These are phyloP conservation scores for Clostera curtula DNA, from an alignment of 2,888 invertebrate genomes.

Conservation along the genomic window DNA sequence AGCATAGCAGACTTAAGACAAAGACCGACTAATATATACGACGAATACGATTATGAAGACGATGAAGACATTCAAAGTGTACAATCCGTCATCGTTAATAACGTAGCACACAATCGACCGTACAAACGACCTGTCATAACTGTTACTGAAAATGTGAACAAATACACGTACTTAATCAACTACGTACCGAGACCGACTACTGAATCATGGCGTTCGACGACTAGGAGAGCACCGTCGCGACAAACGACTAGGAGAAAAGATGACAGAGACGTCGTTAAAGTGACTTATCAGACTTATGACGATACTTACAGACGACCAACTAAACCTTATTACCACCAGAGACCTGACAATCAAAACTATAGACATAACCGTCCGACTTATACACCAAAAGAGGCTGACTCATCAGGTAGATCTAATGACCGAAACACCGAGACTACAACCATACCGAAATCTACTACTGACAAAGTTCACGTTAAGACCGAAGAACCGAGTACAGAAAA, in stretches of 20 bases:
- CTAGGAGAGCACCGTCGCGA: slow-evolving; percentile 26
- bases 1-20: slow-evolving; percentile 35
- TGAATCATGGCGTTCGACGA: slow-evolving; percentile 59
- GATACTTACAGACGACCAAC: slow-evolving; percentile 62
- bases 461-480: slow-evolving; percentile 14
- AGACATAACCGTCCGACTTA: slow-evolving; percentile 40
- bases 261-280: slow-evolving; percentile 62
- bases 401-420: slow-evolving; percentile 60
- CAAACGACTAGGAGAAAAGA: no score
- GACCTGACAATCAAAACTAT: slow-evolving; percentile 40
- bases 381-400: slow-evolving; percentile 35
- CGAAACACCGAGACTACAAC: slow-evolving; percentile 23
- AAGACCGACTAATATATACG: slow-evolving; percentile 37
- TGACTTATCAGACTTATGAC: slow-evolving; percentile 64
- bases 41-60: slow-evolving; percentile 45
- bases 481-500: slow-evolving; percentile 47
- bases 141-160: slow-evolving; percentile 65
- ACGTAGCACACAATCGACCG: slow-evolving; percentile 54
- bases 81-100: slow-evolving; percentile 59
- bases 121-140: slow-evolving; percentile 57
- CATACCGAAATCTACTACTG: slow-evolving; percentile 16
- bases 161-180: slow-evolving; percentile 68
- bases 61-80: slow-evolving; percentile 50
- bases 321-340: slow-evolving; percentile 52
- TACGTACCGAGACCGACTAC: slow-evolving; percentile 70